phyloP scores from a whole-genome alignment of 2,113 vertebrate genomes.

The Sapajus apella region DNA sequence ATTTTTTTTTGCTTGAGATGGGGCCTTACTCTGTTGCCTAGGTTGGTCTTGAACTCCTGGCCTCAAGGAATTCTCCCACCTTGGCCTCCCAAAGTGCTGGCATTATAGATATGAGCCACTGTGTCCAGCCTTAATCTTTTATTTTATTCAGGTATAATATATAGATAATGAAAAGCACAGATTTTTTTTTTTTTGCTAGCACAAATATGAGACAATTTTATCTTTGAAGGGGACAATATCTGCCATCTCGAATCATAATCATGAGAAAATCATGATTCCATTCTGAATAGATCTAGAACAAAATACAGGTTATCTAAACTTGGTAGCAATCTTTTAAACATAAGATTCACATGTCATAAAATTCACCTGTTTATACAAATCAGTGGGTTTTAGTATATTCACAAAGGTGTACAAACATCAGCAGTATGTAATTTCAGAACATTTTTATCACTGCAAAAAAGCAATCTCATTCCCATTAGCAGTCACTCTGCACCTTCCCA shows the following conservation, averaged over 20 bases:
- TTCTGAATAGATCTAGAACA: constrained; percentile 35
- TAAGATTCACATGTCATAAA: neutral
- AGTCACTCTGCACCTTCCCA: neutral
- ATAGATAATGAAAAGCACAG: neutral
- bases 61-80: neutral
- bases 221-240: neutral
- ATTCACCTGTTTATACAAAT: neutral
- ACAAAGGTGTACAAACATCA: neutral
- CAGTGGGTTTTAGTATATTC: constrained; percentile 9
- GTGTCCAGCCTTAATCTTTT: neutral
- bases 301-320: neutral
- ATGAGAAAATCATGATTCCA: neutral
- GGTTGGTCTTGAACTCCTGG: neutral
- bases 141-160: neutral
- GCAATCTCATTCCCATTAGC: neutral
- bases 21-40: neutral
- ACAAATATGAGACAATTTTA: neutral
- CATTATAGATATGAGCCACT: neutral
- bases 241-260: neutral
- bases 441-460: constrained; percentile 1
- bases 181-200: neutral
- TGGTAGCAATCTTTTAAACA: neutral
- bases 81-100: neutral
- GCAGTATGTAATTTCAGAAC: neutral
- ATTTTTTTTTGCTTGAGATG: neutral